Evolutionary conservation across 2,888 invertebrate genomes (phyloP).

Genomic region (Myopa tessellatipennis): DNA sequence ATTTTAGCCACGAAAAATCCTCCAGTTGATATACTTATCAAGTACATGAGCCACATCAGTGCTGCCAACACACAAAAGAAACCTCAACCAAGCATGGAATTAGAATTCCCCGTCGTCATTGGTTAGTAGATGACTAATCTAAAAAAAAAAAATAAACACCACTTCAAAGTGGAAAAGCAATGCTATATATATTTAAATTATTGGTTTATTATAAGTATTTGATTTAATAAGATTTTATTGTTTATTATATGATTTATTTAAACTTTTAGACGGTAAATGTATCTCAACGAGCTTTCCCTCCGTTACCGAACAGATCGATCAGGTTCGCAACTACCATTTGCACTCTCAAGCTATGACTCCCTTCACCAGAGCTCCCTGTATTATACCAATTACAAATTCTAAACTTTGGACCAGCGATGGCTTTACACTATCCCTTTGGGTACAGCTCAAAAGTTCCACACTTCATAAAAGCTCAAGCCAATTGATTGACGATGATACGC

Average conservation of each 20-base stretch:
- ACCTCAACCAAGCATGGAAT: constrained; percentile 62
- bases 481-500: constrained; percentile 61
- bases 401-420: constrained; percentile 64
- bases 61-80: constrained; percentile 55
- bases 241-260: neutral
- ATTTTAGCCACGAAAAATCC: constrained; percentile 72
- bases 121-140: constrained; percentile 45
- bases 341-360: constrained; percentile 59
- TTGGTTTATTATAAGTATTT: no score
- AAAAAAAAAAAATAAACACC: neutral
- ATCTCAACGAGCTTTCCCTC: constrained; percentile 58
- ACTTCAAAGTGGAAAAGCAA: neutral
- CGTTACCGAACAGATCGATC: constrained; percentile 61
- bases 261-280: constrained; percentile 57
- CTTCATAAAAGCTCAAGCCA: constrained; percentile 57
- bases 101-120: constrained; percentile 62
- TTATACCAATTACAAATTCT: constrained; percentile 63
- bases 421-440: constrained; percentile 64
- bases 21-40: constrained; percentile 72
- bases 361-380: constrained; percentile 63
- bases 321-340: constrained; percentile 62
- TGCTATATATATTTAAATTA: no score
- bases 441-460: constrained; percentile 59
- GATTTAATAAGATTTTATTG: no score
- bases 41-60: constrained; percentile 69